Evolutionary conservation across 2,113 vertebrate species (phyloP).

Genomic region (Chascanopsetta lugubris): DNA sequence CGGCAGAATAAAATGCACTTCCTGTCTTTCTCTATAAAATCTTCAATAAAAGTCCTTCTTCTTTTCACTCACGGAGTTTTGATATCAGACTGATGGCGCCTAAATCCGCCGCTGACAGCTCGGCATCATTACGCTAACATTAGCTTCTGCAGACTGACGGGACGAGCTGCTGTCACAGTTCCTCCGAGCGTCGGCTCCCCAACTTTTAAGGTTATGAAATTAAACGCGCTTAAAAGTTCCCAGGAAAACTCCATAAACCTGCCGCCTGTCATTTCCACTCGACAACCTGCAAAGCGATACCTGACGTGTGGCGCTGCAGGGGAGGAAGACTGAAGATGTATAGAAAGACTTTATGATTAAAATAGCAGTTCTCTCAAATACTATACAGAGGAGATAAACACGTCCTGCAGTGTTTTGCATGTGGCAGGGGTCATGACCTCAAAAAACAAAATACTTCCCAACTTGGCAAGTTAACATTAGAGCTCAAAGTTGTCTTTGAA

Average conservation of each 20-base stretch:
- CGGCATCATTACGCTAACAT: neutral
- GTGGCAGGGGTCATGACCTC: too few relatives aligned
- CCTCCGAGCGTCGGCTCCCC: neutral
- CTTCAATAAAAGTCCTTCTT: neutral
- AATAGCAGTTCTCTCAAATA: neutral
- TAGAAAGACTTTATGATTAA: neutral
- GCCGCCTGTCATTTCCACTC: neutral
- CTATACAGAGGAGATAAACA: neutral
- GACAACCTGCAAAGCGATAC: neutral
- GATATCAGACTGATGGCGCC: neutral
- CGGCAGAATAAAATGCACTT: neutral
- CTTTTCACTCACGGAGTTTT: neutral
- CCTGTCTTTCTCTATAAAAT: neutral
- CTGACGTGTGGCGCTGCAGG: neutral
- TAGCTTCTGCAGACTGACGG: neutral
- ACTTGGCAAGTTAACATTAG: neutral
- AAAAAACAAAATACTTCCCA: neutral
- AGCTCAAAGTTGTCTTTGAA: neutral
- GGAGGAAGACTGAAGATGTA: neutral
- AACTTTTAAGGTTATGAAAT: neutral
- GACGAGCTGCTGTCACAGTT: neutral
- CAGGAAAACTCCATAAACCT: neutral
- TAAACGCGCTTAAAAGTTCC: neutral
- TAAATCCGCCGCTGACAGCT: neutral
- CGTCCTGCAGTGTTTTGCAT: neutral